Percentiles rank a stretch among this genome's conserved stretches.
Conservation (phyloP, 2,888 invertebrate genomes). For the Oscheius onirici region DNA sequence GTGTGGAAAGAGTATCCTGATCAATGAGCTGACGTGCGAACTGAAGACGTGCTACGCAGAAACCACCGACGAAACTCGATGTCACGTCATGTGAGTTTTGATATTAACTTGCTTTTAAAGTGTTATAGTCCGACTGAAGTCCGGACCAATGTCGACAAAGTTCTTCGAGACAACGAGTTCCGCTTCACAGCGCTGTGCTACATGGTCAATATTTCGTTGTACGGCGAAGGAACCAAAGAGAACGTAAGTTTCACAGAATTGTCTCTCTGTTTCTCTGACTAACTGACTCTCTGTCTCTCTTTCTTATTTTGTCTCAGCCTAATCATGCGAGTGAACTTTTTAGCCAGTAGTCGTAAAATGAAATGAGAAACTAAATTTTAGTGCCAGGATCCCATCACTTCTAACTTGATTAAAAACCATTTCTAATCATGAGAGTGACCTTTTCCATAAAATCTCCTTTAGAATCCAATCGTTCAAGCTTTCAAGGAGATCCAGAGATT, state of each 20-base stretch:
- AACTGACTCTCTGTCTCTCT: no score
- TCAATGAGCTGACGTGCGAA: not conserved
- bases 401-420: no score
- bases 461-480: not conserved
- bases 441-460: no score
- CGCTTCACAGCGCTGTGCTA: slow-evolving; percentile 2
- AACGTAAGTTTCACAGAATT: not conserved
- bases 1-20: not conserved
- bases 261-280: no score
- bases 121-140: not conserved
- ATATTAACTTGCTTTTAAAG: no score
- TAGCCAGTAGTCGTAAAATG: no score
- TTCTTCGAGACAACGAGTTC: not conserved
- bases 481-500: not conserved
- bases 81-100: not conserved
- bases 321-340: no score
- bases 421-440: no score
- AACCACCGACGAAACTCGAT: no score
- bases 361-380: no score
- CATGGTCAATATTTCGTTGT: not conserved
- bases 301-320: no score
- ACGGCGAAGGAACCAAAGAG: not conserved
- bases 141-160: not conserved
- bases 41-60: not conserved
- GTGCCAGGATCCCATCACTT: no score